Evolutionary conservation across 2,797 vertebrate genomes (phyloP).

Genomic region (Helostoma temminkii): DNA sequence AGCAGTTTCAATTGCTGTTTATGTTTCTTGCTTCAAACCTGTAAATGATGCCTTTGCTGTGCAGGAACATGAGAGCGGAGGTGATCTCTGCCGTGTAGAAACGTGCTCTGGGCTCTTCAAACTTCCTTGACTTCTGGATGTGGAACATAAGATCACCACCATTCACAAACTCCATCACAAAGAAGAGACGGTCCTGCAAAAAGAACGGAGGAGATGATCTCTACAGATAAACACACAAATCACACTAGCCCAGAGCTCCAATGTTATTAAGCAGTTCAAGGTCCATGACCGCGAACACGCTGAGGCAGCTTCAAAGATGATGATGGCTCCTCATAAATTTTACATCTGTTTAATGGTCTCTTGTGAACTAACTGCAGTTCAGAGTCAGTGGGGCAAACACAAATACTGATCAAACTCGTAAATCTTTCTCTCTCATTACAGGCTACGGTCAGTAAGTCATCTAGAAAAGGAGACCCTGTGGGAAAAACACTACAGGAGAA

Average conservation of each 20-base stretch:
- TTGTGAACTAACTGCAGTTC: slow-evolving; percentile 30
- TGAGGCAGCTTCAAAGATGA: slow-evolving; percentile 36
- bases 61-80: slow-evolving; percentile 97
- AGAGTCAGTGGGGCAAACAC: slow-evolving; percentile 39
- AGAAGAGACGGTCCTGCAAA: slow-evolving; percentile 91
- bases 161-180: slow-evolving; percentile 99
- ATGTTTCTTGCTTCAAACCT: slow-evolving; percentile 82
- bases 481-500: slow-evolving; percentile 28
- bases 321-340: slow-evolving; percentile 48
- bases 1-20: background rate
- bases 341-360: slow-evolving; percentile 46
- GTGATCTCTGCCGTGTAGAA: slow-evolving; percentile 98
- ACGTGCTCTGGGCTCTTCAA: slow-evolving; percentile 92
- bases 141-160: slow-evolving; percentile 99
- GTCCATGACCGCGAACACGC: slow-evolving; percentile 20
- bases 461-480: slow-evolving; percentile 45
- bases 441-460: slow-evolving; percentile 50
- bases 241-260: background rate
- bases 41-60: slow-evolving; percentile 95
- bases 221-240: slow-evolving; percentile 30
- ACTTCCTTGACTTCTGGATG: slow-evolving; percentile 98
- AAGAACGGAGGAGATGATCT: slow-evolving; percentile 32
- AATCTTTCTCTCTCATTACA: slow-evolving; percentile 68
- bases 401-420: slow-evolving; percentile 53
- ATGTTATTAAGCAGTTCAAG: slow-evolving; percentile 36